Evolutionary conservation across 2,888 invertebrate genomes (phyloP).

Genomic region (Tachystola acroxantha): DNA sequence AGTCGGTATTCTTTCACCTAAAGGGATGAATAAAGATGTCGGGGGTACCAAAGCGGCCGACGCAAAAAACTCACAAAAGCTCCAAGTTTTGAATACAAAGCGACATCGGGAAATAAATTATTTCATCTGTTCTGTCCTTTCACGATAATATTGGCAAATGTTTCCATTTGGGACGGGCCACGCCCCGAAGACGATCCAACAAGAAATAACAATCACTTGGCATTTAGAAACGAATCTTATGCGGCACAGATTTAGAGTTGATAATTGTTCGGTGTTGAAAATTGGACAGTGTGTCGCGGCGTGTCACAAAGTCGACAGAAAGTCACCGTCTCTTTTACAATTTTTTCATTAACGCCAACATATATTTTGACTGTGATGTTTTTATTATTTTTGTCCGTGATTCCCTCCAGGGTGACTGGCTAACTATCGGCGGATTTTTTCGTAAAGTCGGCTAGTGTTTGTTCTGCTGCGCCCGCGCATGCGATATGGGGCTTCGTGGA

Average conservation of each 20-base stretch:
- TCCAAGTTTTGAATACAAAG: constrained; percentile 72
- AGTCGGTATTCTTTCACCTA: constrained; percentile 58
- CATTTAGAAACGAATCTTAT: constrained; percentile 16
- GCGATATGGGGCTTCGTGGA: constrained; percentile 43
- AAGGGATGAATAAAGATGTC: constrained; percentile 71
- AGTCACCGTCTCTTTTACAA: constrained; percentile 64
- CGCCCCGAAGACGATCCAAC: constrained; percentile 58
- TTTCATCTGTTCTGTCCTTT: constrained; percentile 76
- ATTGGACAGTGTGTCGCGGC: constrained; percentile 49
- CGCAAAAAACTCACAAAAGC: constrained; percentile 69
- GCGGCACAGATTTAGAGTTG: constrained; percentile 14
- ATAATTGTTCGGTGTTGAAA: constrained; percentile 11
- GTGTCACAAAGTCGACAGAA: constrained; percentile 65
- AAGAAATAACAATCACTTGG: constrained; percentile 27
- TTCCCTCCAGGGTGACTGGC: constrained; percentile 53
- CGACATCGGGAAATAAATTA: constrained; percentile 76
- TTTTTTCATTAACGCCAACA: constrained; percentile 61
- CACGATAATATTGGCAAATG: constrained; percentile 78
- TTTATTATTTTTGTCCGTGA: constrained; percentile 77
- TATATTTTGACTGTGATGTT: constrained; percentile 79
- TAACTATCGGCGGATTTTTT: constrained; percentile 53
- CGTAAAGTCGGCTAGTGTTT: constrained; percentile 54
- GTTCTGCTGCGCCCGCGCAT: constrained; percentile 29
- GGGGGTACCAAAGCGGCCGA: constrained; percentile 60
- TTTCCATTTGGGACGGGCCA: constrained; percentile 74